Evolutionary conservation across 1,140 invertebrate genomes (phyloP).

Genomic region (Leucophenga varia): DNA sequence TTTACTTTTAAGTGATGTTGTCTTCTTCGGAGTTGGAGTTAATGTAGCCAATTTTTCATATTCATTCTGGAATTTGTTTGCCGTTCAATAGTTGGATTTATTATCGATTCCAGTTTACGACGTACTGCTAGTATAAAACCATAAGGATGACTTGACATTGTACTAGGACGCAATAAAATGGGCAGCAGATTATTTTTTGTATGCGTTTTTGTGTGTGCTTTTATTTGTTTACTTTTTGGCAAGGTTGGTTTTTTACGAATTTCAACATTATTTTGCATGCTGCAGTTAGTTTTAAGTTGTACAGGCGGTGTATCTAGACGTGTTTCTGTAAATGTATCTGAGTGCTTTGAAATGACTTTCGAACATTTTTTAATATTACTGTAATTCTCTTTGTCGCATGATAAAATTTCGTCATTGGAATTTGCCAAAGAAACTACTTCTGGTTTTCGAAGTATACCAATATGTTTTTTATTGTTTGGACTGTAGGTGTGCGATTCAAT

Average conservation of each 20-base stretch:
- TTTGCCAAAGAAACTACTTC: slow-evolving; percentile 11
- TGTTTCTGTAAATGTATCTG: too few relatives aligned
- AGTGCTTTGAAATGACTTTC: too few relatives aligned
- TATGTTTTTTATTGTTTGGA: slow-evolving; percentile 9
- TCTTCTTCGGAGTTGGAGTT: slow-evolving; percentile 2
- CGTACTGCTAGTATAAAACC: slow-evolving; percentile 32
- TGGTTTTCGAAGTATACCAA: slow-evolving; percentile 15
- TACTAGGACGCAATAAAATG: slow-evolving; percentile 19
- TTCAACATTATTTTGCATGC: background rate
- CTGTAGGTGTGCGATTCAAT: background rate
- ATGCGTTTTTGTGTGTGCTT: background rate
- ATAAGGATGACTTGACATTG: slow-evolving; percentile 27
- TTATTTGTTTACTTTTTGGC: background rate
- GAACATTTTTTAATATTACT: slow-evolving; percentile 7
- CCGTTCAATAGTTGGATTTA: slow-evolving; percentile 2
- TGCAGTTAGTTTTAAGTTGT: background rate
- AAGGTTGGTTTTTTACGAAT: background rate
- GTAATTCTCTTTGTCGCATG: slow-evolving; percentile 15
- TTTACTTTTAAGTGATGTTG: background rate
- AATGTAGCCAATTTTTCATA: too few relatives aligned
- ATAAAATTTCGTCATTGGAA: slow-evolving; percentile 3
- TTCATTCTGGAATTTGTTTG: background rate
- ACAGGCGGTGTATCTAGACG: too few relatives aligned
- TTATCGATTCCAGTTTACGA: slow-evolving; percentile 26
- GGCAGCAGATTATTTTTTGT: slow-evolving; percentile 7